These are phyloP conservation scores for Varecia variegata DNA, from an alignment of 2,797 vertebrate genomes.

Conservation along the genomic window DNA sequence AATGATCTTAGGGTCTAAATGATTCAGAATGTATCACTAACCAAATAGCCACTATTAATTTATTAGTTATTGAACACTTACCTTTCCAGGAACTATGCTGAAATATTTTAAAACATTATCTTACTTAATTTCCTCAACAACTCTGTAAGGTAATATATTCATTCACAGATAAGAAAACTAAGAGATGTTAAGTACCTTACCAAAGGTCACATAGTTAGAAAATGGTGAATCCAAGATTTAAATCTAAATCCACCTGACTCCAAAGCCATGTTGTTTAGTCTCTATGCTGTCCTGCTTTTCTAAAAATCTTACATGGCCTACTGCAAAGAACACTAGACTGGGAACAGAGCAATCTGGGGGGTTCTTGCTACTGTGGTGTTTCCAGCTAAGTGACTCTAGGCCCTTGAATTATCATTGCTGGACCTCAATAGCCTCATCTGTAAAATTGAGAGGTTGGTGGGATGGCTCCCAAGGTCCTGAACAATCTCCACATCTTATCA, in stretches of 20 bases:
- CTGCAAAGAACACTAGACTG: not conserved
- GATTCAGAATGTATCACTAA: constrained; percentile 13
- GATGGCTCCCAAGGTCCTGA: not conserved
- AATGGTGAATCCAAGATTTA: not conserved
- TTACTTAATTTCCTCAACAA: not conserved
- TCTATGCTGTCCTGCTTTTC: not conserved
- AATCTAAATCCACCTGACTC: not conserved
- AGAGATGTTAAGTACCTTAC: not conserved
- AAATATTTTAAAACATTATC: constrained; percentile 12
- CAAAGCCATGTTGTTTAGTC: not conserved
- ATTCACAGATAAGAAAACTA: not conserved
- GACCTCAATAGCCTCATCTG: not conserved
- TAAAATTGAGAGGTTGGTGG: not conserved
- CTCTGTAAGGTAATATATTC: not conserved
- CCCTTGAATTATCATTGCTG: not conserved
- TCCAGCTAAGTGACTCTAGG: not conserved
- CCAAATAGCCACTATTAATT: not conserved
- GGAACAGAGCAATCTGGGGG: not conserved
- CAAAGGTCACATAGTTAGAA: not conserved
- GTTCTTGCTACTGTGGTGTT: not conserved
- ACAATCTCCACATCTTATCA: not conserved
- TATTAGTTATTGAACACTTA: not conserved
- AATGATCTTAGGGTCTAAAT: not conserved
- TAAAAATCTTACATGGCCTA: not conserved
- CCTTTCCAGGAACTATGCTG: not conserved